A percentile compares a stretch with the other conserved stretches of the same genome.
Conservation (phyloP, 1,140 invertebrate genomes). For the Tetramorium parvispinum region DNA sequence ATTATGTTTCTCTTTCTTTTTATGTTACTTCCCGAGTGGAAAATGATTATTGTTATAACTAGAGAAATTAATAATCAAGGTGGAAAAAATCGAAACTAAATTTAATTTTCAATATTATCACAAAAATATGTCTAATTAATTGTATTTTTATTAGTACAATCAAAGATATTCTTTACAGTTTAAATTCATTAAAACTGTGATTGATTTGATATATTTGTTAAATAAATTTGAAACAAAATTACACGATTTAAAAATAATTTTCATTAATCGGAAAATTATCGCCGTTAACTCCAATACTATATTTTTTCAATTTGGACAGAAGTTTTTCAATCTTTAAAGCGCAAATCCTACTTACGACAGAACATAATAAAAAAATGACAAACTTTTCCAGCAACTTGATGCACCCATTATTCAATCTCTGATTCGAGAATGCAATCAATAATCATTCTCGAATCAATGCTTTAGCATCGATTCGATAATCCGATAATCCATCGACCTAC, state of each 20-base stretch:
- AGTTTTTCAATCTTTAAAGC: constrained; percentile 30
- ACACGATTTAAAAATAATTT: background rate
- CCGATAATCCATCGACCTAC: constrained; percentile 24
- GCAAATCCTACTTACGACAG: constrained; percentile 14
- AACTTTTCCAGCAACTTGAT: constrained; percentile 12
- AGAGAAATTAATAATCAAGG: background rate
- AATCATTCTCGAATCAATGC: constrained; percentile 25
- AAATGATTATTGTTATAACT: background rate
- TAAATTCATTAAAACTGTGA: background rate
- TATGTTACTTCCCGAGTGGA: background rate
- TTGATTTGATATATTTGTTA: background rate
- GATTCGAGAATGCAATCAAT: constrained; percentile 23
- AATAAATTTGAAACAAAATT: background rate
- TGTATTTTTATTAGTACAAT: background rate
- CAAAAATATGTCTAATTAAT: background rate
- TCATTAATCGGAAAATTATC: background rate
- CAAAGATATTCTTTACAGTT: background rate
- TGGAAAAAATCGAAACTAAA: background rate
- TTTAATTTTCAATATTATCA: background rate
- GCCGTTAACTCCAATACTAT: background rate
- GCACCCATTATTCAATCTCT: constrained; percentile 1
- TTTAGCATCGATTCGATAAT: constrained; percentile 8
- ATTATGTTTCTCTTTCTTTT: background rate
- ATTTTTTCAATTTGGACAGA: background rate
- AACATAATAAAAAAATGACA: constrained; percentile 29